Percentiles rank a stretch among this genome's conserved stretches.
Evolutionary conservation across 2,113 vertebrate genomes (phyloP).

Genomic region (Galemys pyrenaicus): DNA sequence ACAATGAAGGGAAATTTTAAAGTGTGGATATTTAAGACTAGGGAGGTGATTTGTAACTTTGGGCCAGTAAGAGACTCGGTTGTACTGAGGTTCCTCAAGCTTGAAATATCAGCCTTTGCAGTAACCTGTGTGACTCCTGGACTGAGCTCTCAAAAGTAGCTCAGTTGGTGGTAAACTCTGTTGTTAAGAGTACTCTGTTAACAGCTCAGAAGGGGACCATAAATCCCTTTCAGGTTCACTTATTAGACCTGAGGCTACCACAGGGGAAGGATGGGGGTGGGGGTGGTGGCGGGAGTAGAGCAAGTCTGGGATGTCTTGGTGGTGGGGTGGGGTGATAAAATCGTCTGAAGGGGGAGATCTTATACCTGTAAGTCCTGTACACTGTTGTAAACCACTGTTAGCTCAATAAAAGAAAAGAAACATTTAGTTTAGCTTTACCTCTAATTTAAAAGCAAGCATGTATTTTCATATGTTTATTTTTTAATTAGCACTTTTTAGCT

Average conservation of each 20-base stretch:
- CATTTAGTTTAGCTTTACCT: too few relatives aligned
- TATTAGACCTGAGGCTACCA: too few relatives aligned
- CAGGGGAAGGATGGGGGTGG: too few relatives aligned
- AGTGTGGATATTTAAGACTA: background rate
- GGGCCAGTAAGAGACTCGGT: background rate
- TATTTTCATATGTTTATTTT: too few relatives aligned
- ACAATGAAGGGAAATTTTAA: background rate
- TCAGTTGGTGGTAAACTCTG: background rate
- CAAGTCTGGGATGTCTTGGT: background rate
- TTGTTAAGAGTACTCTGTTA: background rate
- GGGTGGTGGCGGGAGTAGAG: too few relatives aligned
- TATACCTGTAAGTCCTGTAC: too few relatives aligned
- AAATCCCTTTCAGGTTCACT: background rate
- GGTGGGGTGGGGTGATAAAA: background rate
- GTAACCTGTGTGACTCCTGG: background rate
- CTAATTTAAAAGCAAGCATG: too few relatives aligned
- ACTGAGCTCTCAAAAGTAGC: background rate
- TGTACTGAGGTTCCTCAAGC: background rate
- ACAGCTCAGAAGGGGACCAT: background rate
- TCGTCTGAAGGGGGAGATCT: too few relatives aligned
- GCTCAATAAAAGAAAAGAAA: too few relatives aligned
- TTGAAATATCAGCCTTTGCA: background rate
- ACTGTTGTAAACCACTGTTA: too few relatives aligned
- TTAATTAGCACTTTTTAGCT: too few relatives aligned
- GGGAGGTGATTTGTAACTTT: background rate